phyloP scores from a whole-genome alignment of 2,797 vertebrate species.

The Trachurus trachurus region DNA sequence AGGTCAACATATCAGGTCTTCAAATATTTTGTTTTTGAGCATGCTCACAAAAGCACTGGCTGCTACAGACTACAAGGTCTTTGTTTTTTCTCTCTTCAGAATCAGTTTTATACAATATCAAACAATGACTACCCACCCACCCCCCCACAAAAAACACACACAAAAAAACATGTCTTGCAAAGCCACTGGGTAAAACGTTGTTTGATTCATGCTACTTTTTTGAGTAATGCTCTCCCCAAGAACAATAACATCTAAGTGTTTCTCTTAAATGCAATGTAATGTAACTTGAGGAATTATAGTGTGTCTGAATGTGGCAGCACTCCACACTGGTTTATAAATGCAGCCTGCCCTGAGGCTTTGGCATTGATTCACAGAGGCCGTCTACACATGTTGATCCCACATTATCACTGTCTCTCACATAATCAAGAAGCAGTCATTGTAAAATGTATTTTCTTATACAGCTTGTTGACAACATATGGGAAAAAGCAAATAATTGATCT shows the following conservation, averaged over 20 bases:
- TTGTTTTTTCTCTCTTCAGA: not conserved
- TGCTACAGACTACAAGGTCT: too few species aligned
- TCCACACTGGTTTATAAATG: conserved; percentile 54
- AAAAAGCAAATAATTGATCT: not conserved
- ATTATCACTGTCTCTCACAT: conserved; percentile 19
- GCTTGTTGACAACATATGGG: not conserved
- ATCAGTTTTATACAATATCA: not conserved
- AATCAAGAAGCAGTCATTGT: conserved; percentile 18
- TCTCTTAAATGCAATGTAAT: conserved; percentile 30
- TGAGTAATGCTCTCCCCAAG: not conserved
- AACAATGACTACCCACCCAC: not conserved
- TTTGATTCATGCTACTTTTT: not conserved
- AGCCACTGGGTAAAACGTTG: not conserved
- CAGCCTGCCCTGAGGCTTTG: conserved; percentile 47
- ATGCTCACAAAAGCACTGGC: too few species aligned
- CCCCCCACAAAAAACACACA: not conserved
- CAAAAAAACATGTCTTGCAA: not conserved
- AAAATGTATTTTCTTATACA: not conserved
- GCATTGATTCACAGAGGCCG: conserved; percentile 60
- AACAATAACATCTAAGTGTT: not conserved
- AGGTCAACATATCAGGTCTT: not conserved
- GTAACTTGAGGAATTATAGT: conserved; percentile 52
- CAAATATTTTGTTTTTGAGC: not conserved
- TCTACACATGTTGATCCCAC: conserved; percentile 65
- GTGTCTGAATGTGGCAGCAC: conserved; percentile 44